A percentile compares a stretch with the other conserved stretches of the same genome.
Conservation (phyloP, 2,888 invertebrate genomes). For the Toxonevra muliebris region DNA sequence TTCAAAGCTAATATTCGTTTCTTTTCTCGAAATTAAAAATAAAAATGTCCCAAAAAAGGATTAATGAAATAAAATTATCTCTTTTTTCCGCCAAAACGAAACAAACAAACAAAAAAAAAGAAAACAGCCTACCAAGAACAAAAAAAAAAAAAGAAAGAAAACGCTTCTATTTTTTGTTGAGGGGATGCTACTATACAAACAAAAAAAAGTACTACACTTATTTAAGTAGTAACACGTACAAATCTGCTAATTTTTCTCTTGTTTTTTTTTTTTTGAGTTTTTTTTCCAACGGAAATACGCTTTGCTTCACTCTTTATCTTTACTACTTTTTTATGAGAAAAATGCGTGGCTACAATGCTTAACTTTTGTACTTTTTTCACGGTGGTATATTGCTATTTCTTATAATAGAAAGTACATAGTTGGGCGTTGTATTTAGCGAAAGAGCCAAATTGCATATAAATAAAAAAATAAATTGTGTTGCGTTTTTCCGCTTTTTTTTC, state of each 20-base stretch:
- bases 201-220: neutral
- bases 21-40: slow-evolving; percentile 30
- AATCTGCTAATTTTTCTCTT: slow-evolving; percentile 38
- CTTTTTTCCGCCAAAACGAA: slow-evolving; percentile 40
- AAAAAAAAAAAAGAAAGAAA: neutral
- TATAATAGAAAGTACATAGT: slow-evolving; percentile 26
- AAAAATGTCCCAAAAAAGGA: slow-evolving; percentile 60
- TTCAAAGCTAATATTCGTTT: slow-evolving; percentile 29
- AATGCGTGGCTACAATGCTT: slow-evolving; percentile 35
- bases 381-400: slow-evolving; percentile 24
- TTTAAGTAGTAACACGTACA: slow-evolving; percentile 39
- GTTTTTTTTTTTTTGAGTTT: neutral
- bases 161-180: neutral
- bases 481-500: neutral
- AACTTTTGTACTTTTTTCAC: neutral
- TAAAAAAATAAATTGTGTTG: neutral
- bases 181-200: no score
- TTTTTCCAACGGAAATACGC: slow-evolving; percentile 47
- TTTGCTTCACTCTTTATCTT: slow-evolving; percentile 48
- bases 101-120: slow-evolving; percentile 25
- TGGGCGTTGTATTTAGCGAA: slow-evolving; percentile 1
- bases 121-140: slow-evolving; percentile 30
- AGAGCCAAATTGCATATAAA: neutral
- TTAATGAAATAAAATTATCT: slow-evolving; percentile 63
- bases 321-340: slow-evolving; percentile 38